Conservation (phyloP, 2,888 invertebrate species). For the Furcula furcula region DNA sequence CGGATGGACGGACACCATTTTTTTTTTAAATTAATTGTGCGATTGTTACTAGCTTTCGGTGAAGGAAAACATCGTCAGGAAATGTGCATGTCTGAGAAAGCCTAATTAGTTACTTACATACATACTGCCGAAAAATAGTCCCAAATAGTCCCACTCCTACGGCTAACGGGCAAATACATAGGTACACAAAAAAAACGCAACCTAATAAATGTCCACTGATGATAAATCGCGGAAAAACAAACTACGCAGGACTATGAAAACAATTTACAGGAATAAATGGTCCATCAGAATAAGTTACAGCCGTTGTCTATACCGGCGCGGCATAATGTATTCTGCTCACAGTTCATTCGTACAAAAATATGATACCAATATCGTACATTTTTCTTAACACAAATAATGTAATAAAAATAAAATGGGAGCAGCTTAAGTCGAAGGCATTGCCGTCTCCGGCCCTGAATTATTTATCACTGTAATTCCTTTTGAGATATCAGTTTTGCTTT, state of each 20-base stretch:
- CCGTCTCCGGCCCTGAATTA: constrained; percentile 22
- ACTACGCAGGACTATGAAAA: constrained; percentile 20
- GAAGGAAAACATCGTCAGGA: too few relatives aligned
- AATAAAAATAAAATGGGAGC: constrained; percentile 17
- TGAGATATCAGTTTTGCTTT: constrained; percentile 24
- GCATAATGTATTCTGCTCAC: constrained; percentile 23
- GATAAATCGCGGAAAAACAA: constrained; percentile 15
- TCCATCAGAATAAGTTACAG: constrained; percentile 11
- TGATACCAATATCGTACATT: constrained; percentile 19
- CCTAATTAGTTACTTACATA: too few relatives aligned
- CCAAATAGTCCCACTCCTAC: too few relatives aligned
- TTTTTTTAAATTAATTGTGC: too few relatives aligned
- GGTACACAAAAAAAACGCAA: constrained; percentile 10
- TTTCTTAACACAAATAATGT: constrained; percentile 11
- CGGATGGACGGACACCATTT: too few relatives aligned
- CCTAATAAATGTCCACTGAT: constrained; percentile 14
- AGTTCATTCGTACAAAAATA: constrained; percentile 20
- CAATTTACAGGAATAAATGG: constrained; percentile 23
- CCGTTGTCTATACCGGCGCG: constrained; percentile 1
- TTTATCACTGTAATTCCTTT: constrained; percentile 30
- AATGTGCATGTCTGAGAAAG: too few relatives aligned
- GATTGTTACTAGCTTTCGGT: too few relatives aligned
- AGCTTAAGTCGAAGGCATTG: constrained; percentile 11
- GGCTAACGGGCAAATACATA: too few relatives aligned
- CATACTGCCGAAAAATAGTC: too few relatives aligned